Conservation (phyloP, 2,888 invertebrate species). For the Dicranocentrus wangi region DNA sequence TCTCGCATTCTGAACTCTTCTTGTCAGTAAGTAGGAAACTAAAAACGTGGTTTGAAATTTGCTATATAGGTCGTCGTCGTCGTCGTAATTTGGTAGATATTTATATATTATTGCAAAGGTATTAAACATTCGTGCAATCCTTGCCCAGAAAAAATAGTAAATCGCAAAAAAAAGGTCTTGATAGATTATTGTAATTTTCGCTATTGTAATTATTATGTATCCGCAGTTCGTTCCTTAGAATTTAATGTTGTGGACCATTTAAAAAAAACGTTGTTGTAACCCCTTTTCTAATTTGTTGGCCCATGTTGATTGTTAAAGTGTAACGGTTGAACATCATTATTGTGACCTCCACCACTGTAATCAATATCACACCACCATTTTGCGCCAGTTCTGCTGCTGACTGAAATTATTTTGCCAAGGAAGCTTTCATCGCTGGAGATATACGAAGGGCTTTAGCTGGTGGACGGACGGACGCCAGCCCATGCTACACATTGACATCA, state of each 20-base stretch:
- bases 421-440: slow-evolving; percentile 18
- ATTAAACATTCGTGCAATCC: neutral
- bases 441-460: no score
- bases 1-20: no score
- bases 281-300: neutral
- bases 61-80: no score
- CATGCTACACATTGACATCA: neutral
- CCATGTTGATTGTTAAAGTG: neutral
- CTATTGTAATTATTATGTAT: neutral
- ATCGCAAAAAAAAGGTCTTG: neutral
- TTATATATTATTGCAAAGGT: neutral
- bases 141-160: neutral
- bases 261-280: neutral
- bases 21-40: no score
- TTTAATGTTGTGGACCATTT: slow-evolving; percentile 11
- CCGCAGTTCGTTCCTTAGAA: no score
- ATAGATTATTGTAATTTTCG: neutral
- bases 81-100: neutral
- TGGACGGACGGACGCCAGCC: neutral
- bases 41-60: no score
- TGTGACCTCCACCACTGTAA: slow-evolving; percentile 14
- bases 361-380: slow-evolving; percentile 10
- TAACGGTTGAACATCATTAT: neutral
- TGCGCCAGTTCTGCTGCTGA: slow-evolving; percentile 42
- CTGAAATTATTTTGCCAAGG: slow-evolving; percentile 43